phyloP scores from a whole-genome alignment of 2,888 invertebrate species.

The Oxyteleia sp. region DNA sequence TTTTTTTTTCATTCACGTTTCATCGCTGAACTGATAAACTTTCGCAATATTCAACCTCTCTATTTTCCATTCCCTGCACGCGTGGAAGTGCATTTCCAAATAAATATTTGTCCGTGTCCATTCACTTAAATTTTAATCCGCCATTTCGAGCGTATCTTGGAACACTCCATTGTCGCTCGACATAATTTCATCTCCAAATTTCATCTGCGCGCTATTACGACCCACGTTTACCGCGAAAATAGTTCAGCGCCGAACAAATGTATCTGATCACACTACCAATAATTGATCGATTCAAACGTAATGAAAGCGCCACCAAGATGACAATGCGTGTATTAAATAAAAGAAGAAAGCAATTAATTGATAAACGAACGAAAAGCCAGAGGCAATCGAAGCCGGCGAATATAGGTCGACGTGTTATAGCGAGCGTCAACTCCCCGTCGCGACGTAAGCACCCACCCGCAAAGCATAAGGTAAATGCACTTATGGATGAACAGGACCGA shows the following conservation, averaged over 20 bases:
- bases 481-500: constrained; percentile 40
- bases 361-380: constrained; percentile 54
- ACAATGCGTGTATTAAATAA: constrained; percentile 55
- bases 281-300: constrained; percentile 52
- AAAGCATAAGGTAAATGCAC: constrained; percentile 59
- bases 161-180: constrained; percentile 28
- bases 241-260: constrained; percentile 27
- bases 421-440: constrained; percentile 25
- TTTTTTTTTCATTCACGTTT: constrained; percentile 39
- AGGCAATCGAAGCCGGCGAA: constrained; percentile 39
- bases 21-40: constrained; percentile 35
- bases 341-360: constrained; percentile 64
- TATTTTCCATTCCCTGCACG: background rate
- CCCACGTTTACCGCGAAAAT: constrained; percentile 41
- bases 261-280: constrained; percentile 51
- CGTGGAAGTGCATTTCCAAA: constrained; percentile 1
- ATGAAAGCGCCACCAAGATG: constrained; percentile 46
- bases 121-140: constrained; percentile 44
- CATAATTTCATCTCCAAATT: constrained; percentile 53
- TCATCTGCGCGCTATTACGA: constrained; percentile 28
- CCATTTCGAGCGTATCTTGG: constrained; percentile 41
- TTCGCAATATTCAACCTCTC: constrained; percentile 32
- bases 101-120: constrained; percentile 22
- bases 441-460: constrained; percentile 21
- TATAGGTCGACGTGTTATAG: constrained; percentile 50